phyloP scores from a whole-genome alignment of 2,888 invertebrate genomes.

The Notocelia uddmanniana region DNA sequence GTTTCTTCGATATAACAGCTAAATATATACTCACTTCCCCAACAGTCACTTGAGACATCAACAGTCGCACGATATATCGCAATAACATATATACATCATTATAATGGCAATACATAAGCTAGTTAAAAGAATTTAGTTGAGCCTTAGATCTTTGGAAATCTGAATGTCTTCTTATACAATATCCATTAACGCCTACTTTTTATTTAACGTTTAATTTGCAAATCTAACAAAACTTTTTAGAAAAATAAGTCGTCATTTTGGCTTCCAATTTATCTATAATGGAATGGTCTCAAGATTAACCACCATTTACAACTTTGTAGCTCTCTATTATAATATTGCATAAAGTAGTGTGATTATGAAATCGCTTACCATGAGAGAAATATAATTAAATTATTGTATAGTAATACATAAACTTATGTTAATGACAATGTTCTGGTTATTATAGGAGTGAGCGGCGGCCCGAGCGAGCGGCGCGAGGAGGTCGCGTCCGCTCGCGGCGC shows the following conservation, averaged over 20 bases:
- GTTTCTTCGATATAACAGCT: slow-evolving; percentile 43
- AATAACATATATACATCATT: slow-evolving; percentile 52
- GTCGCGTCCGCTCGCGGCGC: not conserved
- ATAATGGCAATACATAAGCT: slow-evolving; percentile 66
- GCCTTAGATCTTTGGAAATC: slow-evolving; percentile 84
- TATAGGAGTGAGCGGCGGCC: slow-evolving; percentile 4
- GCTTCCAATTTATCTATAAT: slow-evolving; percentile 81
- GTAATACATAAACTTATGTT: slow-evolving; percentile 55
- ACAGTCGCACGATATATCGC: slow-evolving; percentile 50
- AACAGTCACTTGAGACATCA: slow-evolving; percentile 44
- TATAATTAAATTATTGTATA: slow-evolving; percentile 40
- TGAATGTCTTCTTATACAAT: slow-evolving; percentile 71
- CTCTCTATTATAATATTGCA: slow-evolving; percentile 61
- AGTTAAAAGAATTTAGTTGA: slow-evolving; percentile 79
- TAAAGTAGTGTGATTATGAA: slow-evolving; percentile 60
- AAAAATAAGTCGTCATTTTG: slow-evolving; percentile 85
- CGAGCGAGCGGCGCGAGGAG: not conserved
- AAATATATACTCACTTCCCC: slow-evolving; percentile 39
- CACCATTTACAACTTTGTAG: slow-evolving; percentile 65
- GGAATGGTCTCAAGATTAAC: slow-evolving; percentile 84
- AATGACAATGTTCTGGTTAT: slow-evolving; percentile 46
- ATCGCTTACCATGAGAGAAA: slow-evolving; percentile 50
- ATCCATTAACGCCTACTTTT: slow-evolving; percentile 75
- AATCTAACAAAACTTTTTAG: slow-evolving; percentile 84
- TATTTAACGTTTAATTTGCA: slow-evolving; percentile 77